Evolutionary conservation across 1,140 invertebrate species (phyloP).

Genomic region (Lethocerus indicus): DNA sequence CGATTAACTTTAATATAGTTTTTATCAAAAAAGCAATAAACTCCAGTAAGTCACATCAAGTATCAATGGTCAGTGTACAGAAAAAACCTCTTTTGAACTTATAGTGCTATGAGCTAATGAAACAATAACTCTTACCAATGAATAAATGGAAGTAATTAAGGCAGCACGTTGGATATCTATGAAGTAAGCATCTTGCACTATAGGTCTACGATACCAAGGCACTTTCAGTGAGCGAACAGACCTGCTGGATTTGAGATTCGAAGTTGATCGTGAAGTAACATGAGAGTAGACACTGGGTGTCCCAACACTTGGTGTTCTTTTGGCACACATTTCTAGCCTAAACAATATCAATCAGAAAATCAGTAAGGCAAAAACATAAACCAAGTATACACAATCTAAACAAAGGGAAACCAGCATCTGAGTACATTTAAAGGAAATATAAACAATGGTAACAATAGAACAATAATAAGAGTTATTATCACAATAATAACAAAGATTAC

Average conservation of each 20-base stretch:
- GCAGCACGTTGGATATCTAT: constrained; percentile 64
- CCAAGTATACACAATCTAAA: no score
- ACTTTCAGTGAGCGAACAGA: constrained; percentile 56
- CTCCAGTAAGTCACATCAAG: neutral
- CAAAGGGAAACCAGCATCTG: no score
- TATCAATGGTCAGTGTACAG: neutral
- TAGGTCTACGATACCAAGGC: constrained; percentile 68
- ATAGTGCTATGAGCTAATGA: neutral
- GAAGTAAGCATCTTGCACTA: constrained; percentile 56
- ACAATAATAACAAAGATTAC: no score
- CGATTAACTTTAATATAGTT: neutral
- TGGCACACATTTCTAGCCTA: constrained; percentile 11
- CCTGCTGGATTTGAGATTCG: constrained; percentile 58
- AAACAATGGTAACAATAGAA: no score
- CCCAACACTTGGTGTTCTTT: constrained; percentile 47
- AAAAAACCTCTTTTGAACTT: neutral
- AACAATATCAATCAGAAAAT: no score
- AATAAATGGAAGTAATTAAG: constrained; percentile 50
- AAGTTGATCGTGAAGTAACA: constrained; percentile 42
- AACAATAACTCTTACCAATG: constrained; percentile 42
- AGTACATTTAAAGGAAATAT: no score
- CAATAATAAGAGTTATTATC: no score
- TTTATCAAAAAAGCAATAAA: neutral
- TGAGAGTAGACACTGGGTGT: constrained; percentile 75
- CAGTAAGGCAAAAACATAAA: no score